Conservation (phyloP, 2,797 vertebrate species). For the Sciurus carolinensis region DNA sequence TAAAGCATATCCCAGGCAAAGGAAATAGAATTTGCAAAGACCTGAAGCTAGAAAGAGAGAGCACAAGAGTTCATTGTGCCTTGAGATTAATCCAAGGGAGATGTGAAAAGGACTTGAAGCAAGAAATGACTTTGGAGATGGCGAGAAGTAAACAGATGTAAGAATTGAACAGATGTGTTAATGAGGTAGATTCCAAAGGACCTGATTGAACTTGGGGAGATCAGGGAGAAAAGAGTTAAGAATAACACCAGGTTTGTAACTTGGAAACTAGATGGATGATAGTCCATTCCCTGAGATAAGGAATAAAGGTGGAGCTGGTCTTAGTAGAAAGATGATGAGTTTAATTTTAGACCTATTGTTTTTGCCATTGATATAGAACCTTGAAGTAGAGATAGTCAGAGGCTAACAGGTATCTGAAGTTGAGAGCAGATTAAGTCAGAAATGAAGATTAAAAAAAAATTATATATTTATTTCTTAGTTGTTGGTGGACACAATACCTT, state of each 20-base stretch:
- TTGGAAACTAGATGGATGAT: conserved; percentile 26
- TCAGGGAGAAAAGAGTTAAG: conserved; percentile 47
- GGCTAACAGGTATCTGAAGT: conserved; percentile 10
- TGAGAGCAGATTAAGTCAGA: conserved; percentile 28
- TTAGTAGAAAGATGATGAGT: conserved; percentile 36
- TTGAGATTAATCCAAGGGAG: conserved; percentile 46
- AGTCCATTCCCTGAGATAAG: conserved; percentile 19
- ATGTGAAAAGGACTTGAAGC: conserved; percentile 41
- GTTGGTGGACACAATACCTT: no score
- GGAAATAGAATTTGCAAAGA: background rate
- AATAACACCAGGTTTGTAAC: conserved; percentile 32
- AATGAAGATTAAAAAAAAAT: background rate
- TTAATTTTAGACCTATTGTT: conserved; percentile 58
- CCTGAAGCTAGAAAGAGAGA: background rate
- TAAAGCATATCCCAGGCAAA: background rate
- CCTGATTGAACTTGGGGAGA: conserved; percentile 7
- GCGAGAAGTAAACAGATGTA: background rate
- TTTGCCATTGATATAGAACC: background rate
- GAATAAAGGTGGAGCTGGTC: conserved; percentile 42
- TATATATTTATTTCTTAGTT: background rate
- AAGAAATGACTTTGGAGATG: conserved; percentile 54
- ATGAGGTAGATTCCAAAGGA: conserved; percentile 14
- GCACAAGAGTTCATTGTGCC: background rate
- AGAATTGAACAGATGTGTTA: background rate
- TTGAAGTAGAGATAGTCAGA: conserved; percentile 11